Percentiles rank a stretch among this genome's conserved stretches.
phyloP scores from a whole-genome alignment of 2,113 vertebrate genomes.

The Saccopteryx leptura region DNA sequence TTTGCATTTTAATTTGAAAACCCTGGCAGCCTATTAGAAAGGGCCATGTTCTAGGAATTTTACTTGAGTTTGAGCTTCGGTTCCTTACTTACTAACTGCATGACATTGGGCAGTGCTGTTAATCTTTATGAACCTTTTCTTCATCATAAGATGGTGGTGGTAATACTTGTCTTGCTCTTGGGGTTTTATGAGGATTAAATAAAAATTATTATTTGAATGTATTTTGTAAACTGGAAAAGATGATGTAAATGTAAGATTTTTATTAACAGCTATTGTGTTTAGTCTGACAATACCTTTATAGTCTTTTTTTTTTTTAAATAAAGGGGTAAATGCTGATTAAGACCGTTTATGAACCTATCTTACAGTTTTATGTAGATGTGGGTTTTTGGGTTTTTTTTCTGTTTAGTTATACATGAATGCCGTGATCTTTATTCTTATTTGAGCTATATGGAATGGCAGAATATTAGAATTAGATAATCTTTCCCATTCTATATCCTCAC shows the following conservation, averaged over 20 bases:
- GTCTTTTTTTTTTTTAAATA: conserved; percentile 40
- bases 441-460: conserved; percentile 18
- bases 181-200: conserved; percentile 66
- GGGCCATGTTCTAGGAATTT: conserved; percentile 62
- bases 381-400: neutral
- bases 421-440: conserved; percentile 46
- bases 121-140: conserved; percentile 56
- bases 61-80: conserved; percentile 37
- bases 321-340: conserved; percentile 29
- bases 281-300: conserved; percentile 9
- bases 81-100: conserved; percentile 77
- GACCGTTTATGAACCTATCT: conserved; percentile 25
- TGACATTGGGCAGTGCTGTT: conserved; percentile 66
- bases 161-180: conserved; percentile 58
- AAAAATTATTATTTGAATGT: conserved; percentile 52
- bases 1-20: conserved; percentile 62
- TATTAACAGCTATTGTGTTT: neutral
- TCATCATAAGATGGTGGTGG: conserved; percentile 60
- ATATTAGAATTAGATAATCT: conserved; percentile 54
- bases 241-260: conserved; percentile 23
- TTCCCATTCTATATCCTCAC: neutral
- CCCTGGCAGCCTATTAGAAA: conserved; percentile 51
- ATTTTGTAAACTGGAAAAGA: conserved; percentile 52
- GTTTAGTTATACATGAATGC: conserved; percentile 26
- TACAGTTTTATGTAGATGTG: neutral